A percentile compares a stretch with the other conserved stretches of the same genome.
Evolutionary conservation across 2,888 invertebrate species (phyloP).

Genomic region (Drosophila rellima): DNA sequence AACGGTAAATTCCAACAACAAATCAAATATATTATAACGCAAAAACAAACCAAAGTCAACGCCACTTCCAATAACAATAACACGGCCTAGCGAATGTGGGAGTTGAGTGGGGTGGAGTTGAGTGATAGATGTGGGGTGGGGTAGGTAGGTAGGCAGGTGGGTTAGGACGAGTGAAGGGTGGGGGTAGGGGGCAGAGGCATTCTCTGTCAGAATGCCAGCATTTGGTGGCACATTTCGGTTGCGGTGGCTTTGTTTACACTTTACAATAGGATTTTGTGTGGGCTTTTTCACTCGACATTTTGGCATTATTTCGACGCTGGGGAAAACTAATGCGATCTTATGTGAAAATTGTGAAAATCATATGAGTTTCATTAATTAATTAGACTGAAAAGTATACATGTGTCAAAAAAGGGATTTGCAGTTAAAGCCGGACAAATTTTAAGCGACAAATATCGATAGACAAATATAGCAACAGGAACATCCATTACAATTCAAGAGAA

Average conservation of each 20-base stretch:
- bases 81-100: constrained; percentile 30
- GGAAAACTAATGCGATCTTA: constrained; percentile 36
- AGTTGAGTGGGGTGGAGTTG: constrained; percentile 6
- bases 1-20: constrained; percentile 66
- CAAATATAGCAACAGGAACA: neutral
- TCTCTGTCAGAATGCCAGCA: constrained; percentile 46
- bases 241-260: constrained; percentile 80
- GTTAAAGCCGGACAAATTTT: constrained; percentile 3
- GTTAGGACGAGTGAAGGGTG: neutral
- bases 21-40: constrained; percentile 81
- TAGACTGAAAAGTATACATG: constrained; percentile 2
- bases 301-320: neutral
- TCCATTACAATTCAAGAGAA: constrained; percentile 6
- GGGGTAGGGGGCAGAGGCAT: neutral
- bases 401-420: constrained; percentile 8
- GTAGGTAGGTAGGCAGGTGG: neutral
- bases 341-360: constrained; percentile 18
- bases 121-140: neutral
- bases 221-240: constrained; percentile 69
- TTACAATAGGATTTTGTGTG: constrained; percentile 65
- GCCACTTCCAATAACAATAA: constrained; percentile 74
- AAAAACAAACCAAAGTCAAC: constrained; percentile 79
- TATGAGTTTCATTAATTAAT: constrained; percentile 35
- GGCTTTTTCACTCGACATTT: constrained; percentile 27
- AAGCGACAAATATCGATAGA: neutral